Evolutionary conservation across 2,888 invertebrate species (phyloP).

Genomic region (Urechis unicinctus): DNA sequence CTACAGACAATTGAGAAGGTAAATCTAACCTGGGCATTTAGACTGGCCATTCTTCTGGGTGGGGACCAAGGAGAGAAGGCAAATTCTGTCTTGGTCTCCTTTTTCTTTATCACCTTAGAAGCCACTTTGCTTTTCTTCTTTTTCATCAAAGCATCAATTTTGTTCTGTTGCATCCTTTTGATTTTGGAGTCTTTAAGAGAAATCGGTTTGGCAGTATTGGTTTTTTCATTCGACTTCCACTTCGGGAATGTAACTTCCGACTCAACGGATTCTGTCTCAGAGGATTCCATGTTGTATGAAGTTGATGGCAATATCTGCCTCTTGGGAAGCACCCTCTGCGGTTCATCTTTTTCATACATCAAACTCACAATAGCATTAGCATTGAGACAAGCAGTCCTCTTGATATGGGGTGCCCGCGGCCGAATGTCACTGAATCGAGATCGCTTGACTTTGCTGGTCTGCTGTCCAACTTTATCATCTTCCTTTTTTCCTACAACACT

Average conservation of each 20-base stretch:
- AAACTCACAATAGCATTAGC: constrained; percentile 20
- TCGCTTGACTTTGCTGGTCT: not conserved
- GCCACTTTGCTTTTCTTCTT: constrained; percentile 6
- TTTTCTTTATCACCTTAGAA: too few species aligned
- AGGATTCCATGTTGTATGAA: not conserved
- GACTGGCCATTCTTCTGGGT: constrained; percentile 21
- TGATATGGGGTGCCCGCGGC: constrained; percentile 15
- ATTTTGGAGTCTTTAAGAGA: too few species aligned
- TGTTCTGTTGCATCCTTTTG: too few species aligned
- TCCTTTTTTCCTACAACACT: not conserved
- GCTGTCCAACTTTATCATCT: not conserved
- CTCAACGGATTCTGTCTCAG: not conserved
- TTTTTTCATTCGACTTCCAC: not conserved
- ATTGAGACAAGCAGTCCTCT: constrained; percentile 22
- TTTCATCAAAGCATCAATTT: constrained; percentile 1
- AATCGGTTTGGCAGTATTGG: too few species aligned
- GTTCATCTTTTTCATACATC: constrained; percentile 14
- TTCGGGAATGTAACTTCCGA: not conserved
- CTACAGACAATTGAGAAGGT: too few species aligned
- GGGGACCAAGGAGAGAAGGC: constrained; percentile 16
- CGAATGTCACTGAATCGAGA: not conserved
- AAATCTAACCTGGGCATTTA: constrained; percentile 23
- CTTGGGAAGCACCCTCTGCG: constrained; percentile 1
- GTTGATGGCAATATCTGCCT: not conserved
- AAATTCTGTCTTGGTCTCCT: constrained; percentile 1